Conservation (phyloP, 2,113 vertebrate species). For the human (Homo sapiens) region DNA sequence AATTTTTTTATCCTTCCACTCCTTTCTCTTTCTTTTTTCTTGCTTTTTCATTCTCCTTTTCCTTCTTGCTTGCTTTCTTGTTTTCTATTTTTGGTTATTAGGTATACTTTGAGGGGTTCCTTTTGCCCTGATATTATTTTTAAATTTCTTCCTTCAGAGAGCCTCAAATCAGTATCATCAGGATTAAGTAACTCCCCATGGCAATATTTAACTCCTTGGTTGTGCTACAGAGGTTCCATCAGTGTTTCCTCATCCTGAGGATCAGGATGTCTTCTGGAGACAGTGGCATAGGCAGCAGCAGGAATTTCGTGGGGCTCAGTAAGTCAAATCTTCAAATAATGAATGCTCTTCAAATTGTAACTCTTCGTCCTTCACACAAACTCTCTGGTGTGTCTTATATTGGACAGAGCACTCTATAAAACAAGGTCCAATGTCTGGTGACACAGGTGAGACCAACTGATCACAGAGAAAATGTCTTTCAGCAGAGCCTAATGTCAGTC, state of each 20-base stretch:
- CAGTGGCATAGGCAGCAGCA: background rate
- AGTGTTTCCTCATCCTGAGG: background rate
- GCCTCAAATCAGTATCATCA: background rate
- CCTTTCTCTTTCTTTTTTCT: background rate
- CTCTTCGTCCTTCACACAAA: background rate
- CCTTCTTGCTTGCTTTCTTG: background rate
- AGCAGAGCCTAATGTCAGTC: background rate
- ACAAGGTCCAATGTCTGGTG: rapidly evolving
- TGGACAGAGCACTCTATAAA: background rate
- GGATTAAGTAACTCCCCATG: background rate
- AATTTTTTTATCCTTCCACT: background rate
- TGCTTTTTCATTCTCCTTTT: background rate
- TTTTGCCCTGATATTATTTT: background rate
- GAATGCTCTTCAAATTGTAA: background rate
- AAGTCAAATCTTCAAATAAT: background rate
- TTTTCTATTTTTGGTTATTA: background rate
- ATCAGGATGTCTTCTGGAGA: background rate
- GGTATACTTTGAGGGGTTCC: background rate
- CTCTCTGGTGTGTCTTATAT: no score
- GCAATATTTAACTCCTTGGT: background rate
- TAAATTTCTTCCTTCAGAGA: background rate
- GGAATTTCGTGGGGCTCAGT: background rate
- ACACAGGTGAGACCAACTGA: background rate
- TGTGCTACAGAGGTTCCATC: no score
- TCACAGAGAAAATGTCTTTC: background rate